A percentile compares a stretch with the other conserved stretches of the same genome.
These are phyloP conservation scores for Siphamia tubifer DNA, from an alignment of 2,113 vertebrate genomes.

Conservation along the genomic window DNA sequence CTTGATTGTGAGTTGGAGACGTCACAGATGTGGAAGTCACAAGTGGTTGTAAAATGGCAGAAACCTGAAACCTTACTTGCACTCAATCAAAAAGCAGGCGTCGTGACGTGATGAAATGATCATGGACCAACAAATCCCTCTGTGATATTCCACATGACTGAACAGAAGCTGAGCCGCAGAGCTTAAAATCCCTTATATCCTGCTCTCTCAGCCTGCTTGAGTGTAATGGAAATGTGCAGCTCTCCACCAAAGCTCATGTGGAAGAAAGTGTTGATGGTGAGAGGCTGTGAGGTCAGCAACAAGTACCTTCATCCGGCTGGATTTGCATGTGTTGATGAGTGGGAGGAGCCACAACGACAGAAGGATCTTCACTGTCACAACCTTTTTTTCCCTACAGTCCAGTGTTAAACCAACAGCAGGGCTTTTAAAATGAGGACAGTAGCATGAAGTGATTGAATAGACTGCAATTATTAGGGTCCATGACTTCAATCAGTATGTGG, in stretches of 20 bases:
- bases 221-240: slow-evolving; percentile 16
- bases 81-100: background rate
- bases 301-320: slow-evolving; percentile 42
- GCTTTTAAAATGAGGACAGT: too few relatives aligned
- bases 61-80: slow-evolving; percentile 6
- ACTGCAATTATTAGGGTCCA: too few relatives aligned
- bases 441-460: too few relatives aligned
- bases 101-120: slow-evolving; percentile 18
- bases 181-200: slow-evolving; percentile 27
- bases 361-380: too few relatives aligned
- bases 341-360: too few relatives aligned
- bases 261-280: slow-evolving; percentile 2
- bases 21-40: background rate
- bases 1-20: background rate
- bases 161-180: background rate
- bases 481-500: too few relatives aligned
- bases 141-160: slow-evolving; percentile 18
- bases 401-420: too few relatives aligned
- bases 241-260: background rate
- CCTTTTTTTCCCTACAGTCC: too few relatives aligned
- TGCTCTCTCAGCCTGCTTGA: slow-evolving; percentile 2
- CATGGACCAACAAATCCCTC: slow-evolving; percentile 16
- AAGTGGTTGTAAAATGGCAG: slow-evolving; percentile 29
- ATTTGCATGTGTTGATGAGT: slow-evolving; percentile 47
- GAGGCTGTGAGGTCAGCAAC: slow-evolving; percentile 5